Evolutionary conservation across 2,888 invertebrate species (phyloP), one percentile per base, ranked within the genome.

Genomic region (Lypha dubia): DNA sequence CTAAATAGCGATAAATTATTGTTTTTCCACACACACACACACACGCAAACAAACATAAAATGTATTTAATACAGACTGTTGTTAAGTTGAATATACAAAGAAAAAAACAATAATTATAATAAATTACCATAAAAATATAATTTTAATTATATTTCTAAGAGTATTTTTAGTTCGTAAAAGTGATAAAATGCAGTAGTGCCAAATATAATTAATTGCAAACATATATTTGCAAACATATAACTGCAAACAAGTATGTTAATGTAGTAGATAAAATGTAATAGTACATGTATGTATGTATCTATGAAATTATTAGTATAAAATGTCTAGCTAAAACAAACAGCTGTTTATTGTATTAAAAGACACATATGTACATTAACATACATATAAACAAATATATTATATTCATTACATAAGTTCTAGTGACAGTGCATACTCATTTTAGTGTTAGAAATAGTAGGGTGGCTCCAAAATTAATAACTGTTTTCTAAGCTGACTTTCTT

Each of bases 121-220:
- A 71, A 71, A 71, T 71, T 58, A 71, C 7, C 44, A 70, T 44
- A 58, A 71, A 71, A 56, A 60, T 56, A 46, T 46, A 28, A 70
- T 56, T 70, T 46, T 60, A 71, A 71, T 71, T 60, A 60, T 46
- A 71, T 60, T 60, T 60, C 35, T 46, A 71, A 71, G 44, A 71
- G 46, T 60, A 22, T 67, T n/a, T n/a, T n/a, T n/a, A n/a, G 35
- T 35, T 46, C 20, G 22, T n/a, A n/a, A 20, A 60, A 71, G 60
- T 60, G 46, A 71, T 71, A 60, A 71, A 71, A 60, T 60, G 17
- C 71, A 71, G 22, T 35, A 60, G 71, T 60, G 46, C 20, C 32
- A 71, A 58, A 46, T 32, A 70, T 24, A 70, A 70, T 49, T 65
- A 32, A 65, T 49, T 49, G 46, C 65, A 32, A 28, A 65, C 32